These are phyloP conservation scores for Tenrec ecaudatus DNA, from an alignment of 2,113 vertebrate genomes.

Conservation along the genomic window DNA sequence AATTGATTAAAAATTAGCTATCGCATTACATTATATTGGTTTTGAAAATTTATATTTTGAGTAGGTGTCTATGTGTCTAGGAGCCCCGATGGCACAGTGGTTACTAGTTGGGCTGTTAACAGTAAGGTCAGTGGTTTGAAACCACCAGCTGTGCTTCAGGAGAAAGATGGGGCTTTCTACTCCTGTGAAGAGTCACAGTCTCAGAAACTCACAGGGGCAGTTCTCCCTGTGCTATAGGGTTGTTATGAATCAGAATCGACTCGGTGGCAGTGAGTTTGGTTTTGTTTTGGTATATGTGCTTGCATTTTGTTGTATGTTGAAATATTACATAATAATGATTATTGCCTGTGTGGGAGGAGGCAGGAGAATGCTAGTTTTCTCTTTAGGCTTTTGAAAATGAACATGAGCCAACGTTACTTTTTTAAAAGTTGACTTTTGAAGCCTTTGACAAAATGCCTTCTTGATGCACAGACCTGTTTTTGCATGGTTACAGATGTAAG, in stretches of 20 bases:
- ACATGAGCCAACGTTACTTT: background rate
- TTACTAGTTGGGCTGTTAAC: too few relatives aligned
- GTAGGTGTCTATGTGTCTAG: background rate
- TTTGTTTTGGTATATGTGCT: background rate
- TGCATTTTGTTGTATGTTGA: background rate
- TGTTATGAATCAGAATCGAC: too few relatives aligned
- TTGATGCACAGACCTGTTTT: background rate
- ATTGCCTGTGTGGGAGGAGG: background rate
- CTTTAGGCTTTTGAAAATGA: background rate
- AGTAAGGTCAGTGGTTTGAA: too few relatives aligned
- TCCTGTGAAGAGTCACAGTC: too few relatives aligned
- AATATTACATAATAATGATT: background rate
- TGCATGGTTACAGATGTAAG: background rate
- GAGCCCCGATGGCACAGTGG: too few relatives aligned
- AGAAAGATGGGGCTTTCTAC: too few relatives aligned
- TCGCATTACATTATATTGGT: background rate
- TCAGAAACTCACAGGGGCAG: too few relatives aligned
- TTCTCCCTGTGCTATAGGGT: too few relatives aligned
- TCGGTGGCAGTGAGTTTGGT: too few relatives aligned
- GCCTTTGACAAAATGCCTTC: background rate
- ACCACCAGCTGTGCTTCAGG: too few relatives aligned
- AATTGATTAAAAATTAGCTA: background rate
- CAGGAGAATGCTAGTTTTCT: background rate
- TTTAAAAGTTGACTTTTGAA: background rate
- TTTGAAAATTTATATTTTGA: background rate